Conservation (phyloP, 2,888 invertebrate genomes). For the Tridacna gigas region DNA sequence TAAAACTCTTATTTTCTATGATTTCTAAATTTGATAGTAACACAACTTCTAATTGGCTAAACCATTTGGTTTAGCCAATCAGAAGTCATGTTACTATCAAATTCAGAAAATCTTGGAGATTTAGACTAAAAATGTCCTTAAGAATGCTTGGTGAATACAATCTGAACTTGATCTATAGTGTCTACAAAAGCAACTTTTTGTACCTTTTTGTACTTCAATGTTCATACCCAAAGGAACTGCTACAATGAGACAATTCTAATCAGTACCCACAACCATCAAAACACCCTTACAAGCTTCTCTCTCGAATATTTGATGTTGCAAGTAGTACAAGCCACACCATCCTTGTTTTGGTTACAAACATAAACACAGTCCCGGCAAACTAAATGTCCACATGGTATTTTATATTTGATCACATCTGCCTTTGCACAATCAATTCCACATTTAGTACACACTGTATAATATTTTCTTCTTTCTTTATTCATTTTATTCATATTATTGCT, state of each 20-base stretch:
- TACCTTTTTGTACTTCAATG: too few relatives aligned
- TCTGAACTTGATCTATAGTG: too few relatives aligned
- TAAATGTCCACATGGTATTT: conserved; percentile 65
- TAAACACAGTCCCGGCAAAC: conserved; percentile 64
- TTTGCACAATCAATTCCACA: conserved; percentile 17
- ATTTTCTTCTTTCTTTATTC: neutral
- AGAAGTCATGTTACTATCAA: too few relatives aligned
- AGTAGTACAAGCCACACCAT: neutral
- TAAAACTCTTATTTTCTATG: too few relatives aligned
- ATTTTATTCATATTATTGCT: neutral
- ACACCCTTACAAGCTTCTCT: conserved; percentile 28
- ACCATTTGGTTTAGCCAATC: too few relatives aligned
- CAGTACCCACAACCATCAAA: conserved; percentile 1
- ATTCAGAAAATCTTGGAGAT: too few relatives aligned
- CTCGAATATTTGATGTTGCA: conserved; percentile 4
- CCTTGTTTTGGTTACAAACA: neutral
- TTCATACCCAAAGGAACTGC: too few relatives aligned
- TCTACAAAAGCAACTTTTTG: too few relatives aligned
- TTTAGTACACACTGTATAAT: neutral
- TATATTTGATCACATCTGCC: conserved; percentile 54
- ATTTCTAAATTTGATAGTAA: too few relatives aligned
- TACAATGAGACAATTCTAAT: neutral
- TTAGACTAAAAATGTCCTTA: too few relatives aligned
- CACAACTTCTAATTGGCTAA: too few relatives aligned
- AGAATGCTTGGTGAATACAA: too few relatives aligned